Percentiles rank a stretch among this genome's conserved stretches.
Evolutionary conservation across 1,140 invertebrate species (phyloP).

Genomic region (Conus ventricosus): DNA sequence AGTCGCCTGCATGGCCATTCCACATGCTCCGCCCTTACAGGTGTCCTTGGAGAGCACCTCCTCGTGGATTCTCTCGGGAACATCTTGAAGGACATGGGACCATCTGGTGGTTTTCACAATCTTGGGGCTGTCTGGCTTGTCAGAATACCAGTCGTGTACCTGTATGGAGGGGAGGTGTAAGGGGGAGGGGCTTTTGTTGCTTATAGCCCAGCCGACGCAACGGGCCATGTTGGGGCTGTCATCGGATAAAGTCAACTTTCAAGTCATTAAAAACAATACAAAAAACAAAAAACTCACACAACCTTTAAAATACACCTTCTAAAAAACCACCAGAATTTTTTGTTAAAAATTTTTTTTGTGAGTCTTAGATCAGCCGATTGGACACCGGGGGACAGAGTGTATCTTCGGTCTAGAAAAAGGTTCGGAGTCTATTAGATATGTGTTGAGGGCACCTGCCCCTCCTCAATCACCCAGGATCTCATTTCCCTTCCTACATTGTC

Average conservation of each 20-base stretch:
- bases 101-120: conserved; percentile 41
- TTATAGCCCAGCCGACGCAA: neutral
- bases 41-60: conserved; percentile 53
- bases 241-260: neutral
- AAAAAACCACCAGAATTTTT: too few species aligned
- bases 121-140: conserved; percentile 31
- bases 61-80: conserved; percentile 21
- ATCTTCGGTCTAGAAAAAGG: too few species aligned
- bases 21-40: conserved; percentile 53
- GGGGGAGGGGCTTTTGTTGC: neutral
- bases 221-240: neutral
- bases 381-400: too few species aligned
- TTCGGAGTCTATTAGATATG: too few species aligned
- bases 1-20: conserved; percentile 43
- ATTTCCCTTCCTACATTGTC: too few species aligned
- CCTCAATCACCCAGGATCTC: too few species aligned
- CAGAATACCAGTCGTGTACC: conserved; percentile 57
- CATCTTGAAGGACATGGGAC: conserved; percentile 51
- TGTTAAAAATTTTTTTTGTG: too few species aligned
- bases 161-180: neutral
- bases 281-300: neutral
- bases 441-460: too few species aligned
- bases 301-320: neutral
- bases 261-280: neutral
- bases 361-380: too few species aligned